Base-by-base conservation (phyloP, 2,888 invertebrate species). In the Rhagonycha fulva region DNA sequence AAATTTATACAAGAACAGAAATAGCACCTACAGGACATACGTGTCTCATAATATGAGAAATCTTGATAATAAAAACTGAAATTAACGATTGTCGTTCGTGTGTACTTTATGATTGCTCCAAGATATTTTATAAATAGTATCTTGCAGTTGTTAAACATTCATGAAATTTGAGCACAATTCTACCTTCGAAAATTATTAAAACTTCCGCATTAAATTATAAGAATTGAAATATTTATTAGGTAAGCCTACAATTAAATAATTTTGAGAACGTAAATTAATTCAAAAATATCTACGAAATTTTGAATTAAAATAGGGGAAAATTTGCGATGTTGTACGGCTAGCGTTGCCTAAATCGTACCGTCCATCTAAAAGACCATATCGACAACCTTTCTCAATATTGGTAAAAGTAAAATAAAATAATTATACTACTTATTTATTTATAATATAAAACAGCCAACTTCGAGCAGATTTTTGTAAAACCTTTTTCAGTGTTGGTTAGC, bases 21-120 rank as follows among this genome's bases (percentile, higher is more conserved):
- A 71, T 77, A 68, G 74, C 76, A 74, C 74, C 74, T 71, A 47
- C 47, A 47, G 47, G 76, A 71, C 74, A 77, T 75, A 72, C 68
- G 72, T 77, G 77, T 77, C 77, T 75, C 74, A 77, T 77, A 74
- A 77, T 69, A 77, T 62, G 63, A 72, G 77, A 72, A 75, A 60
- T 61, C 69, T 70, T 60, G 77, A 72, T 74, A 77, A 77, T 77
- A 77, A 77, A 77, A 68, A 71, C 47, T 47, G 66, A 72, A 75
- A 28, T 77, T 77, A 77, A 77, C 75, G 77, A 77, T 74, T 77
- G 72, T 70, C 67, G 66, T 71, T 75, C 62, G 67, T 70, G 71
- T 68, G 74, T 75, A 75, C 68, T 75, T 75, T 77, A 76, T 71
- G 76, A 74, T 76, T 72, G 71, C 66, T 63, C 69, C 68, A 61